Percentiles rank a stretch among this genome's conserved stretches.
phyloP scores from a whole-genome alignment of 1,140 invertebrate genomes.

The Drosophila parabipectinata region DNA sequence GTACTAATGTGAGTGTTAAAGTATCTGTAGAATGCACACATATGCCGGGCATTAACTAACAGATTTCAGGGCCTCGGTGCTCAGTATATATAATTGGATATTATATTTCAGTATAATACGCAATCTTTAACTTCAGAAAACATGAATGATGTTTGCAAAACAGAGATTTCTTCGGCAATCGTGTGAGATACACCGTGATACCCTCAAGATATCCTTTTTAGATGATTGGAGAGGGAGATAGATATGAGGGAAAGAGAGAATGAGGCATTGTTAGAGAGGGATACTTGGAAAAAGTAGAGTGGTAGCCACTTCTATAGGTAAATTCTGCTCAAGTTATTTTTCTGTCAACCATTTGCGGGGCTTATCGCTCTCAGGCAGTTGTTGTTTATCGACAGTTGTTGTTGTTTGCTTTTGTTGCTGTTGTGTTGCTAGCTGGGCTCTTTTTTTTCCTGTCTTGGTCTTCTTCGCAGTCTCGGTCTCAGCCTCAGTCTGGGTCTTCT shows the following conservation, averaged over 20 bases:
- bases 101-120: no score
- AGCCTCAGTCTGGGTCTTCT: slow-evolving; percentile 5
- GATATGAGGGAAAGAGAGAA: no score
- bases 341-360: slow-evolving; percentile 39
- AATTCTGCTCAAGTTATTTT: slow-evolving; percentile 20
- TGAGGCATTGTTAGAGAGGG: not conserved
- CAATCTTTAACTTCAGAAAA: no score
- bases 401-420: not conserved
- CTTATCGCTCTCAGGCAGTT: slow-evolving; percentile 30
- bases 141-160: no score
- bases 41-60: no score
- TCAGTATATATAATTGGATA: no score
- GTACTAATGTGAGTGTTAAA: not conserved
- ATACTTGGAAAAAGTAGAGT: not conserved
- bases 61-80: no score
- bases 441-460: not conserved
- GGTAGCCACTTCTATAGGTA: not conserved
- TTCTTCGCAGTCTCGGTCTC: not conserved
- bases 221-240: not conserved
- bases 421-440: slow-evolving; percentile 32
- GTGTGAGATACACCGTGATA: no score
- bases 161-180: no score
- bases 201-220: not conserved
- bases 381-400: slow-evolving; percentile 12
- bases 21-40: no score